Conservation (phyloP, 1,140 invertebrate species). For the Dendrolimus punctatus region DNA sequence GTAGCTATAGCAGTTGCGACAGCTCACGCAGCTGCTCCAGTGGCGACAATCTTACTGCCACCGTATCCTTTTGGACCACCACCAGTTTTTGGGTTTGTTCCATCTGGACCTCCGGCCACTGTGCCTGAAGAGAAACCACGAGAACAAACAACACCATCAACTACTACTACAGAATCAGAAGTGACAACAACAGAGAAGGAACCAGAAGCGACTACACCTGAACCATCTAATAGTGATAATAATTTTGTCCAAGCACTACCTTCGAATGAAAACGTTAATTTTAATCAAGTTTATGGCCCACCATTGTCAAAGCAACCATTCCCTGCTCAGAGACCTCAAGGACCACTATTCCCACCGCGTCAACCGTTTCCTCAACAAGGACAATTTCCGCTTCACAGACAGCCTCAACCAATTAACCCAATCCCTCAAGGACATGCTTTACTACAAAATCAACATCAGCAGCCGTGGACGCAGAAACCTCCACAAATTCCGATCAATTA, state of each 20-base stretch:
- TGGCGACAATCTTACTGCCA: constrained; percentile 52
- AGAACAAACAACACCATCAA: constrained; percentile 34
- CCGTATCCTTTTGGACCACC: constrained; percentile 57
- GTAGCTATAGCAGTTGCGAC: constrained; percentile 57
- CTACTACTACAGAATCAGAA: constrained; percentile 17
- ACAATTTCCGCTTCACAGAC: constrained; percentile 1
- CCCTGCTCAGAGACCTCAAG: constrained; percentile 15
- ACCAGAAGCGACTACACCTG: constrained; percentile 36
- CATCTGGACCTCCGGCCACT: constrained; percentile 28
- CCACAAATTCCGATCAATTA: too few relatives aligned
- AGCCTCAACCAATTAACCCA: constrained; percentile 6
- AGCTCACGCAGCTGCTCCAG: constrained; percentile 53
- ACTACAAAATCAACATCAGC: constrained; percentile 4
- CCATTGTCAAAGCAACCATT: constrained; percentile 4
- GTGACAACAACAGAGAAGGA: constrained; percentile 28
- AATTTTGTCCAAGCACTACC: constrained; percentile 49
- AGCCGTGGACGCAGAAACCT: neutral
- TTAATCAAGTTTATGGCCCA: constrained; percentile 35
- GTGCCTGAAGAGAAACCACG: constrained; percentile 29
- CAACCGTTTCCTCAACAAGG: constrained; percentile 1
- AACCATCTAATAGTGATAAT: constrained; percentile 42
- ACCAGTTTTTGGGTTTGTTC: constrained; percentile 39
- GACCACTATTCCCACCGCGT: constrained; percentile 8
- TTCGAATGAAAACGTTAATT: constrained; percentile 49
- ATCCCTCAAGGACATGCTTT: constrained; percentile 1